phyloP scores from a whole-genome alignment of 2,888 invertebrate genomes.

The Nasonia oneida region DNA sequence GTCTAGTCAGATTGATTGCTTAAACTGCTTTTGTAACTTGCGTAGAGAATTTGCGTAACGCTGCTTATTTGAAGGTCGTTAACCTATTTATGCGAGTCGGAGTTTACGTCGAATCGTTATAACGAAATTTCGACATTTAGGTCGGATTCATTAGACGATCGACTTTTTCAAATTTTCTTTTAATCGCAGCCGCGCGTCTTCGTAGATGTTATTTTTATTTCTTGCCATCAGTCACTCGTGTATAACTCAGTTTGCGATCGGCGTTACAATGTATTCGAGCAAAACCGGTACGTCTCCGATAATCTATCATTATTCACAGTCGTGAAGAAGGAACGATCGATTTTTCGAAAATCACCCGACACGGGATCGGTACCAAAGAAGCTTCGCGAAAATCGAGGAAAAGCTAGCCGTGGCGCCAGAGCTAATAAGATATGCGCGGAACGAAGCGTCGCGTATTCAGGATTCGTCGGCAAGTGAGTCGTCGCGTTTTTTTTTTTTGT shows the following conservation, averaged over 20 bases:
- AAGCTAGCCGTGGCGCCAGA: neutral
- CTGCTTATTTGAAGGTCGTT: neutral
- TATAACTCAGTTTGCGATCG: too few species aligned
- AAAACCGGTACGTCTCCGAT: too few species aligned
- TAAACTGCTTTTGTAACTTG: neutral
- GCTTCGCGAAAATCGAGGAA: neutral
- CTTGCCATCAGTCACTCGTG: too few species aligned
- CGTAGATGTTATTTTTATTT: too few species aligned
- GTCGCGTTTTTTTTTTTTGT: neutral
- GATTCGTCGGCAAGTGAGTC: slow-evolving; percentile 1
- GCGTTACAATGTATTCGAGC: too few species aligned
- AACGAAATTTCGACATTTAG: neutral
- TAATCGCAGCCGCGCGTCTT: neutral
- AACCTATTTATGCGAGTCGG: neutral
- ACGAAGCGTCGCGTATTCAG: neutral
- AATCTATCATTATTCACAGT: too few species aligned
- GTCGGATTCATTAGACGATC: neutral
- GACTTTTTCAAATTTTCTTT: neutral
- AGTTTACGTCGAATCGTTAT: neutral
- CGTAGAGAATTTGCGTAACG: neutral
- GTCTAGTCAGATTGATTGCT: neutral
- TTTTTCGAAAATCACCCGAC: too few species aligned
- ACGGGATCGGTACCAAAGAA: too few species aligned
- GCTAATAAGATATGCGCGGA: neutral
- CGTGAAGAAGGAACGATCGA: too few species aligned